Base-by-base conservation (phyloP, 2,888 invertebrate species). In the Netelia virgata region DNA sequence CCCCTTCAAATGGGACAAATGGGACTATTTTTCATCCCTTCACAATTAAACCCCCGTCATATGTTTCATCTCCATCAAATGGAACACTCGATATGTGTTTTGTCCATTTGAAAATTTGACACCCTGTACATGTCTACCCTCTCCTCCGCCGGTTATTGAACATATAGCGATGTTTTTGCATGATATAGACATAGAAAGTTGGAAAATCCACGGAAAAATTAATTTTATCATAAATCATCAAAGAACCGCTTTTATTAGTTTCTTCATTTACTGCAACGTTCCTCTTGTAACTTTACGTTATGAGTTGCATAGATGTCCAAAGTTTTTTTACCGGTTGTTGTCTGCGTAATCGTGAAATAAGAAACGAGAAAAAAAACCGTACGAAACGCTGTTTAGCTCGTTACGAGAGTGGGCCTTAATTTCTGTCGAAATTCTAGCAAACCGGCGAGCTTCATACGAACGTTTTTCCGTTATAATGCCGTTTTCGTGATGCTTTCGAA, bases 191-290 rank as follows among this genome's bases (percentile, higher is more conserved):
- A 23, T 41, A 41, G 11, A 63, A 23, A 18, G 28, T 76, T 55
- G 64, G 55, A 72, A 73, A 80, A 66, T 41, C 36, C 36, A 43
- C 75, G 64, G 41, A 74, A 61, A 63, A 77, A 74, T 28, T 18
- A 63, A 53, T 9, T 90, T 90, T 88, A 83, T 90, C 84, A 87
- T 89, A 84, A 90, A 89, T 90, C 89, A 74, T 69, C 87, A 86
- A 87, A 88, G 74, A 86, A 73, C 81, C 80, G 86, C 79, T 86
- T 75, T 77, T 47, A 80, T 76, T 53, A 28, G 61, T 74, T 43
- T 41, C 6, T 6, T 14, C 57, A 23, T 53, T 20, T 50, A 50
- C n/a, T 57, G 57, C 57, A 47, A 69, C 69, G 11, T 68, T 72
- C 36, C 36, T 36, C 36, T 36, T 36, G 36, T 36, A 36, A 36